Percentiles rank a stretch among this genome's conserved stretches.
phyloP scores from a whole-genome alignment of 2,888 invertebrate species.

The Apoda limacodes region DNA sequence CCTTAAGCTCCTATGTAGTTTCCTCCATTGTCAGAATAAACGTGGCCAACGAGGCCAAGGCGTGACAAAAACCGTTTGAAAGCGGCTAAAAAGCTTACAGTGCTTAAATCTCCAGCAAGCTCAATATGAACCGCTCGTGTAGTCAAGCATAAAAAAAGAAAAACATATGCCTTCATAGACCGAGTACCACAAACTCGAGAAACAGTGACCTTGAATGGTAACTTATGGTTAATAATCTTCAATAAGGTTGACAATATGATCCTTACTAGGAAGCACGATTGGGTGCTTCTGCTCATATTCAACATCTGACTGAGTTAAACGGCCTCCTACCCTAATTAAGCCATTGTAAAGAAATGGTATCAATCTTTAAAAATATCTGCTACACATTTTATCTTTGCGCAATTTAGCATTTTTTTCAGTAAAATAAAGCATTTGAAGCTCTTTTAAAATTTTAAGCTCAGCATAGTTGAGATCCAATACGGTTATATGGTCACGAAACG shows the following conservation, averaged over 20 bases:
- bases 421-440: constrained; percentile 1
- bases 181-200: constrained; percentile 6
- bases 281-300: constrained; percentile 11
- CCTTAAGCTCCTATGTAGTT: too few relatives aligned
- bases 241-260: constrained; percentile 7
- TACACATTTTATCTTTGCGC: constrained; percentile 1
- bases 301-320: constrained; percentile 2
- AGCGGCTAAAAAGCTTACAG: too few relatives aligned
- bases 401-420: not conserved
- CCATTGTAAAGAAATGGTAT: constrained; percentile 4
- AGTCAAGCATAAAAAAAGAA: too few relatives aligned
- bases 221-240: constrained; percentile 11
- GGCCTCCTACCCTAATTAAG: constrained; percentile 9
- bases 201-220: constrained; percentile 12
- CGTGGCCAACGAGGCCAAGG: too few relatives aligned
- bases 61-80: too few relatives aligned
- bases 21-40: too few relatives aligned
- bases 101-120: too few relatives aligned
- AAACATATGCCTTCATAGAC: too few relatives aligned
- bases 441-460: constrained; percentile 2
- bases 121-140: too few relatives aligned
- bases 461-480: constrained; percentile 2
- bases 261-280: constrained; percentile 1
- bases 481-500: not conserved
- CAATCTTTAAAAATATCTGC: constrained; percentile 1